Percentiles rank a stretch among this genome's conserved stretches.
phyloP scores from a whole-genome alignment of 2,888 invertebrate genomes.

The Helobdella robusta region DNA sequence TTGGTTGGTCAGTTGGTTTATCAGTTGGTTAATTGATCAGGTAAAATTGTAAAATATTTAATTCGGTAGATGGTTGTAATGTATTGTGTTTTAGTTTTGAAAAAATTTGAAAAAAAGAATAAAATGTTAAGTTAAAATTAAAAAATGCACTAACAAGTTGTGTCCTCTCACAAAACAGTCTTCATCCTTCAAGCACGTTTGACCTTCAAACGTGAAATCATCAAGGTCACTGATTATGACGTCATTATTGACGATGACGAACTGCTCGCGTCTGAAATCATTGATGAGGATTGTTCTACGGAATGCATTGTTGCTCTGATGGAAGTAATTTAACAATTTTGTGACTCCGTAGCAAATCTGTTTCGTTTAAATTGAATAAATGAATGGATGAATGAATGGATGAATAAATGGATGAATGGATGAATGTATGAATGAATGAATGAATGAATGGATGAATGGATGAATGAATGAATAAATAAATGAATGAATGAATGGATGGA shows the following conservation, averaged over 20 bases:
- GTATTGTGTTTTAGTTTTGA: constrained; percentile 38
- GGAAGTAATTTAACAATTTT: constrained; percentile 47
- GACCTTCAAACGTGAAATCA: constrained; percentile 48
- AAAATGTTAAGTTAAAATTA: too few relatives aligned
- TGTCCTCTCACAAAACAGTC: constrained; percentile 36
- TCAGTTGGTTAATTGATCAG: too few relatives aligned
- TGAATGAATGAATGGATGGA: constrained; percentile 8
- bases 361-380: not conserved
- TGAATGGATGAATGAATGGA: not conserved
- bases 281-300: constrained; percentile 51
- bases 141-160: too few relatives aligned
- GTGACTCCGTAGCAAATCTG: constrained; percentile 43
- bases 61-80: constrained; percentile 32
- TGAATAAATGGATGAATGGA: not conserved
- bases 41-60: not conserved
- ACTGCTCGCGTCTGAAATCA: constrained; percentile 53
- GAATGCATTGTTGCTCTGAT: constrained; percentile 41
- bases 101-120: not conserved
- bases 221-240: constrained; percentile 53
- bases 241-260: constrained; percentile 50
- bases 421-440: not conserved
- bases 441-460: constrained; percentile 11
- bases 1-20: constrained; percentile 30
- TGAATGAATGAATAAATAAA: constrained; percentile 11
- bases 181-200: constrained; percentile 35